Percentiles rank a stretch among this genome's conserved stretches.
These are phyloP conservation scores for Bembecia ichneumoniformis DNA, from an alignment of 2,888 invertebrate genomes.

Conservation along the genomic window DNA sequence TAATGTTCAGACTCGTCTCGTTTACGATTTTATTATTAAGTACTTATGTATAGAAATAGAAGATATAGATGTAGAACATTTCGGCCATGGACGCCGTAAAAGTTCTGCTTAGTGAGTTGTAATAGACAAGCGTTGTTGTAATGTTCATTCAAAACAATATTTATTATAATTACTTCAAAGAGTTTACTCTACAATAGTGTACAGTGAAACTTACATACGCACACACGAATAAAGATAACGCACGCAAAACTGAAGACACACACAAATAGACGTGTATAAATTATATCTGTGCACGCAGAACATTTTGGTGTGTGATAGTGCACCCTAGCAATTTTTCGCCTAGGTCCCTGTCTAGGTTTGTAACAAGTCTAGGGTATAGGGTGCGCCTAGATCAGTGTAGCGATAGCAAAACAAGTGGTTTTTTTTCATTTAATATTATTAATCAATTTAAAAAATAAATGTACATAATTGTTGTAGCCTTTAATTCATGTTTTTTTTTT, in stretches of 20 bases:
- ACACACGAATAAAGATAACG: background rate
- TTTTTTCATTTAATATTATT: background rate
- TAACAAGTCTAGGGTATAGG: constrained; percentile 57
- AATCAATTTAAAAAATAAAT: background rate
- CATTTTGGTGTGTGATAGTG: constrained; percentile 27
- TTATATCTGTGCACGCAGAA: background rate
- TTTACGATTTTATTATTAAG: no score
- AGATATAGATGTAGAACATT: no score
- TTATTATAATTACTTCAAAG: no score
- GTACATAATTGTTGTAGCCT: no score
- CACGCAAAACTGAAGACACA: background rate
- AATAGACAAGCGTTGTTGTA: no score
- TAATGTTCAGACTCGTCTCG: no score
- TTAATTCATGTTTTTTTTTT: no score
- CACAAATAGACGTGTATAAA: background rate
- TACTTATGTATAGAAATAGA: no score
- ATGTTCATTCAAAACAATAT: no score
- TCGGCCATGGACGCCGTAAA: no score
- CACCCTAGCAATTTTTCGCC: constrained; percentile 61
- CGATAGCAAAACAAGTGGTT: constrained; percentile 26
- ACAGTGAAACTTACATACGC: background rate
- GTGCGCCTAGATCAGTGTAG: constrained; percentile 62
- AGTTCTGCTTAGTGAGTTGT: no score
- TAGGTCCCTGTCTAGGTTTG: constrained; percentile 59
- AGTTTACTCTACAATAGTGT: no score